A percentile compares a stretch with the other conserved stretches of the same genome.
Conservation (phyloP, 2,113 vertebrate genomes). For the Saguinus midas region DNA sequence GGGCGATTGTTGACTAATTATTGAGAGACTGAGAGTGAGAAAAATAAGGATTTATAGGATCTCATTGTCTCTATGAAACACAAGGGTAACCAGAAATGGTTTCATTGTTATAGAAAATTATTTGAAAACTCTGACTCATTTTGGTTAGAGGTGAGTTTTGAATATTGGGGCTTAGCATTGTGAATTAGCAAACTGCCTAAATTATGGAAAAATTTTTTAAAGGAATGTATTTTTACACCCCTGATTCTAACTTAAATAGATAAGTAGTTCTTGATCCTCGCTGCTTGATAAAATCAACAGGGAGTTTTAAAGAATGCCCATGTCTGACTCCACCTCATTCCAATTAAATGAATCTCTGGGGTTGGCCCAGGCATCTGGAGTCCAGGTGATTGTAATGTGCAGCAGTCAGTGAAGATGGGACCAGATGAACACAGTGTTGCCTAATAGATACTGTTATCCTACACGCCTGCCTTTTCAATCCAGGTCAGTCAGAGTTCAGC, state of each 20-base stretch:
- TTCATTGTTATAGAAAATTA: neutral
- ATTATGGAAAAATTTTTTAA: neutral
- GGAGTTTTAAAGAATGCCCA: neutral
- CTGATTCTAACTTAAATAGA: neutral
- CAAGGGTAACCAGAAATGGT: neutral
- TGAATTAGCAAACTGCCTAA: neutral
- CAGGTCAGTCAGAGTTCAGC: conserved; percentile 51
- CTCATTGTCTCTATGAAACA: neutral
- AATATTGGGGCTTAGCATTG: neutral
- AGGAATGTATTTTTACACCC: neutral
- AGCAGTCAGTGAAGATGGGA: neutral
- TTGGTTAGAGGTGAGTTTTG: neutral
- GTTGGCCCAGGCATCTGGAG: conserved; percentile 12
- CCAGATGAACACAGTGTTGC: neutral
- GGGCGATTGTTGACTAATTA: neutral
- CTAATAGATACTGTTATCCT: conserved; percentile 15
- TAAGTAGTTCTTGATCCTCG: neutral
- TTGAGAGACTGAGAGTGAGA: neutral
- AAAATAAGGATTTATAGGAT: neutral
- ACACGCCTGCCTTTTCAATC: neutral
- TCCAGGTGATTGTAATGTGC: conserved; percentile 1
- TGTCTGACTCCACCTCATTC: neutral
- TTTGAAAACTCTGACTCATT: neutral
- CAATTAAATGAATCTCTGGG: neutral
- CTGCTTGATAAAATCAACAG: neutral